phyloP scores from a whole-genome alignment of 2,888 invertebrate genomes.

The Phorcus lineatus region DNA sequence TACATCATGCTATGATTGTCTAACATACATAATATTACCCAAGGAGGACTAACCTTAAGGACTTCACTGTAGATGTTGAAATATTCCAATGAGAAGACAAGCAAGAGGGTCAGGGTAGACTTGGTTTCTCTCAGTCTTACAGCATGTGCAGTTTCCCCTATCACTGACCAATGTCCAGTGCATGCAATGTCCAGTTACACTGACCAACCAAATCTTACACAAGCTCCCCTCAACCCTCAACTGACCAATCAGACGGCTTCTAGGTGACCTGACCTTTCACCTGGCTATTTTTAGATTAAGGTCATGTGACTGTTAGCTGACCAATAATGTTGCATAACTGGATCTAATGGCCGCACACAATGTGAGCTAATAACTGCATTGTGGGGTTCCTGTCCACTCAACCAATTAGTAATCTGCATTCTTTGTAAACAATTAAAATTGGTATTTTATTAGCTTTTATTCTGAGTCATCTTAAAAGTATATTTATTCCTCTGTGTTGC shows the following conservation, averaged over 20 bases:
- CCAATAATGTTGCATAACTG: conserved; percentile 46
- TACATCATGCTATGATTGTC: no score
- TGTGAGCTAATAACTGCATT: conserved; percentile 43
- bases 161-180: neutral
- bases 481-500: neutral
- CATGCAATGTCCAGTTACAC: conserved; percentile 42
- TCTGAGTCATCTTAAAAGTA: neutral
- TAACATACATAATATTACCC: no score
- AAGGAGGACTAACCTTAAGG: no score
- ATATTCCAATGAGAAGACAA: no score
- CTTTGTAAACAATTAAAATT: neutral
- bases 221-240: conserved; percentile 44
- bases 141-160: no score
- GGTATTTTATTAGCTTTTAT: neutral
- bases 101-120: no score
- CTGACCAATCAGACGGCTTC: conserved; percentile 44
- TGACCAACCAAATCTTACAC: conserved; percentile 56
- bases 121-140: no score
- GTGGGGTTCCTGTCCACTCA: neutral
- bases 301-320: conserved; percentile 46
- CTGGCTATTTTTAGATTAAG: conserved; percentile 30
- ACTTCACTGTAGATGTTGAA: no score
- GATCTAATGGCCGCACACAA: conserved; percentile 44
- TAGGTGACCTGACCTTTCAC: conserved; percentile 48
- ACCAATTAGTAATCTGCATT: neutral